Percentiles rank a stretch among this genome's conserved stretches.
phyloP scores from a whole-genome alignment of 92 coral and sea anemone species.

The Actinostola sp. region DNA sequence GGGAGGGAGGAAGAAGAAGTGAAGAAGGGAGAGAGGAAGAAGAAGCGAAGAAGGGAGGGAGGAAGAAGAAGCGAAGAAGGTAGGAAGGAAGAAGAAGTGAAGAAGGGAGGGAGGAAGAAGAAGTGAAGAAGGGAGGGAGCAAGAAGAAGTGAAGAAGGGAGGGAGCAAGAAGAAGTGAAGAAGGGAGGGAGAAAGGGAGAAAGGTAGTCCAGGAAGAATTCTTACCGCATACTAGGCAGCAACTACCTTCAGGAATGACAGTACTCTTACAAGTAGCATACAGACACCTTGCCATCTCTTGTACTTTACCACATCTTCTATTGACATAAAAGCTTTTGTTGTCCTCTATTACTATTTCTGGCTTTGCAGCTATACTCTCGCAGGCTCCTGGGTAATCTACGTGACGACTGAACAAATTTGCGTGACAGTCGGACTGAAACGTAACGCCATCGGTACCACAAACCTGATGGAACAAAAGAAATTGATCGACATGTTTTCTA shows the following conservation, averaged over 20 bases:
- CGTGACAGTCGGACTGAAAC: conserved; percentile 71
- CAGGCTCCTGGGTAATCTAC: conserved; percentile 90
- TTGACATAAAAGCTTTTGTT: conserved; percentile 30
- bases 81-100: background rate
- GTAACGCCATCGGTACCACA: conserved; percentile 88
- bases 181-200: background rate
- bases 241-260: conserved; percentile 84
- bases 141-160: no score
- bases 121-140: no score
- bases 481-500: background rate
- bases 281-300: conserved; percentile 67
- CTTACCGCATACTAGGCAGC: conserved; percentile 97
- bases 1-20: no score
- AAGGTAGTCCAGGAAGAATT: background rate
- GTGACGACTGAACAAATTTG: conserved; percentile 59
- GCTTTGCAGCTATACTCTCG: conserved; percentile 63
- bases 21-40: no score
- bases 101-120: no score
- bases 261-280: conserved; percentile 42
- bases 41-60: background rate
- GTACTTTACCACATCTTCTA: conserved; percentile 71
- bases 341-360: conserved; percentile 41
- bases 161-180: no score
- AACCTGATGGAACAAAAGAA: conserved; percentile 47
- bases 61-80: background rate